Evolutionary conservation across 2,888 invertebrate genomes (phyloP).

Genomic region (Clostera curtula): DNA sequence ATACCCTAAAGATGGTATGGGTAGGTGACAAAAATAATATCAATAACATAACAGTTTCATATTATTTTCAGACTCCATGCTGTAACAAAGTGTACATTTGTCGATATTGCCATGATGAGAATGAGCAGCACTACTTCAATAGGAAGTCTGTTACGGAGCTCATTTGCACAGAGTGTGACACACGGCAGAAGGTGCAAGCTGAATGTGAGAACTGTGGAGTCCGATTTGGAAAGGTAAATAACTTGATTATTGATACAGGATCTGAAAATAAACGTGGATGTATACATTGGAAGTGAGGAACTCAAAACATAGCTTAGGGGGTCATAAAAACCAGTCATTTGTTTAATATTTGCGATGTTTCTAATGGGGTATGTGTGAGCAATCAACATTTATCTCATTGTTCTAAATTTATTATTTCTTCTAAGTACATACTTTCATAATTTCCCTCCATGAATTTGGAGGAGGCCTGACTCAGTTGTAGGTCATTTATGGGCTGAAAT

Average conservation of each 20-base stretch:
- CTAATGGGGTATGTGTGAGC: no score
- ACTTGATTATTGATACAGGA: neutral
- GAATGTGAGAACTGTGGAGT: slow-evolving; percentile 85
- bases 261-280: neutral
- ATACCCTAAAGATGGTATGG: slow-evolving; percentile 1
- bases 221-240: slow-evolving; percentile 82
- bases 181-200: slow-evolving; percentile 85
- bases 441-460: no score
- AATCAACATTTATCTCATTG: no score
- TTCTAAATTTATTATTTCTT: no score
- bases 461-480: no score
- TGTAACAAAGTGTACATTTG: slow-evolving; percentile 92
- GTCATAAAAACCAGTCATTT: no score
- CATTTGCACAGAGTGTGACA: slow-evolving; percentile 88
- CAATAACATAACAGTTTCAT: slow-evolving; percentile 4
- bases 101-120: slow-evolving; percentile 93
- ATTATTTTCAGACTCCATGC: slow-evolving; percentile 84
- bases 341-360: no score
- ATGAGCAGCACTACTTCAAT: slow-evolving; percentile 87
- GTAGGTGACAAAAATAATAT: slow-evolving; percentile 1
- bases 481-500: no score
- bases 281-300: neutral
- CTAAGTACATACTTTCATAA: no score
- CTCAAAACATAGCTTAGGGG: no score
- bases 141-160: slow-evolving; percentile 88